Conservation (phyloP, 1,140 invertebrate species). For the Drosophila mauritiana region DNA sequence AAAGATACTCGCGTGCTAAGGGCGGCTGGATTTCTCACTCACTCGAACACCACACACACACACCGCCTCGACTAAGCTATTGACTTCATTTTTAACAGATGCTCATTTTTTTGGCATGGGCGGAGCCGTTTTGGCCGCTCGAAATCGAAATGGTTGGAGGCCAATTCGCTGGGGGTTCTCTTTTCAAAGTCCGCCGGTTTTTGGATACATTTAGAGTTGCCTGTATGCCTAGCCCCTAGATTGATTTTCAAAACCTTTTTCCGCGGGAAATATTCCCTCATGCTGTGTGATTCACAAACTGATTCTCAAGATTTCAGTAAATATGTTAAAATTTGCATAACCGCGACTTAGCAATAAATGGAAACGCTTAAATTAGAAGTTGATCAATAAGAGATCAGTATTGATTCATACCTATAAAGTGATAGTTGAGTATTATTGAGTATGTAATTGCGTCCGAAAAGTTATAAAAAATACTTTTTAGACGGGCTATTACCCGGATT, state of each 20-base stretch:
- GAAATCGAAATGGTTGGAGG: conserved; percentile 51
- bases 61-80: conserved; percentile 21
- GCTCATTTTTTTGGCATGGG: conserved; percentile 71
- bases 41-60: conserved; percentile 4
- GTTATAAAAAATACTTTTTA: not conserved
- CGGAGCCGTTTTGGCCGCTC: conserved; percentile 49
- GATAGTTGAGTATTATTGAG: not conserved
- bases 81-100: conserved; percentile 77
- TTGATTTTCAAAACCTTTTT: not conserved
- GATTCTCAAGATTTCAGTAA: too few species aligned
- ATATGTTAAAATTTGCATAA: too few species aligned
- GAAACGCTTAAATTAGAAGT: not conserved
- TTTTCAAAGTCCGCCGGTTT: conserved; percentile 16
- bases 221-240: too few species aligned
- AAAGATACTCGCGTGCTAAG: conserved; percentile 45
- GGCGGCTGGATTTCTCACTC: conserved; percentile 51
- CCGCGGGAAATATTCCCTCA: too few species aligned
- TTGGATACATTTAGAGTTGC: not conserved
- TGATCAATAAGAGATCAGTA: not conserved
- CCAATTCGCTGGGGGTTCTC: conserved; percentile 10
- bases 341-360: not conserved
- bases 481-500: not conserved
- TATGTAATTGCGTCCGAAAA: not conserved
- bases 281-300: not conserved
- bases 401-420: not conserved